These are phyloP conservation scores for Melanotaenia trifasciata DNA, from an alignment of 2,797 vertebrate species.

Conservation along the genomic window DNA sequence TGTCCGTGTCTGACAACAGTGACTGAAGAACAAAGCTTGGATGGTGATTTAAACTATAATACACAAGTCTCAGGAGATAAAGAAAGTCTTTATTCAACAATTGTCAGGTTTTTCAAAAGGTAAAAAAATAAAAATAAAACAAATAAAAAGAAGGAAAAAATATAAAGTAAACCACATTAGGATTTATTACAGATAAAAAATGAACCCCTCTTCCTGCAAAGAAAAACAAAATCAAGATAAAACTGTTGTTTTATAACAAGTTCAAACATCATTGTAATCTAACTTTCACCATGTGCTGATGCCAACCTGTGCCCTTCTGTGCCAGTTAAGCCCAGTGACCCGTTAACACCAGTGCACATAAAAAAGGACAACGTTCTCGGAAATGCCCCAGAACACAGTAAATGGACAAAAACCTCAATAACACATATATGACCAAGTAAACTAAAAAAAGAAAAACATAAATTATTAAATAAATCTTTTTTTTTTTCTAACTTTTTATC, in stretches of 20 bases:
- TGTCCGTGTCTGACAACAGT: background rate
- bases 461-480: too few species aligned
- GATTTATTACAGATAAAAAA: constrained; percentile 83
- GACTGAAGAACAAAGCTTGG: constrained; percentile 7
- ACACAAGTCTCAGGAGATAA: constrained; percentile 42
- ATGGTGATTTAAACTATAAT: constrained; percentile 20
- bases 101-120: constrained; percentile 35
- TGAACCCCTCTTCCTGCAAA: constrained; percentile 80
- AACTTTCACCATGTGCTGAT: constrained; percentile 39
- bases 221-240: constrained; percentile 60
- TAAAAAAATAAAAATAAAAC: constrained; percentile 21
- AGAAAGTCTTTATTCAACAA: constrained; percentile 69
- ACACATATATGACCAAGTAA: background rate
- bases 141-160: constrained; percentile 10
- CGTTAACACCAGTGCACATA: constrained; percentile 41
- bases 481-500: background rate
- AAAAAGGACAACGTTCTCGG: background rate
- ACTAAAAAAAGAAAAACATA: background rate
- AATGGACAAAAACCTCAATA: too few species aligned
- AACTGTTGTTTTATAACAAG: constrained; percentile 31
- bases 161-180: constrained; percentile 44
- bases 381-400: background rate
- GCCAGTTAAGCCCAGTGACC: constrained; percentile 49
- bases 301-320: constrained; percentile 46
- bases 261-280: constrained; percentile 10